phyloP scores from a whole-genome alignment of 2,113 vertebrate species.

The Actenoides lindsayi region DNA sequence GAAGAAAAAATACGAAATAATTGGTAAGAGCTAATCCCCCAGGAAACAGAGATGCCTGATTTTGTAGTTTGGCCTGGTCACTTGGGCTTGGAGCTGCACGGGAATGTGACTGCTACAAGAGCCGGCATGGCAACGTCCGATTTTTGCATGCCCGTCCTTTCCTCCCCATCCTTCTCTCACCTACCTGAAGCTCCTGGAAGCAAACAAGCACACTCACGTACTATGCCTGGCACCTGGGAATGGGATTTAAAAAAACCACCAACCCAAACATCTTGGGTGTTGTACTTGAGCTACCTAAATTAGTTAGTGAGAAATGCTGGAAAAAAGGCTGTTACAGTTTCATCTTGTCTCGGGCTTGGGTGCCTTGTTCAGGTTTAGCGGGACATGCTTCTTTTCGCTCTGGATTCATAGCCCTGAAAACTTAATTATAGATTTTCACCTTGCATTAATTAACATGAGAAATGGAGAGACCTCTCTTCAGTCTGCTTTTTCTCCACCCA shows the following conservation, averaged over 20 bases:
- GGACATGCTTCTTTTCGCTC: conserved; percentile 6
- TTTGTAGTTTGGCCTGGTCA: background rate
- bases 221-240: background rate
- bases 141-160: background rate
- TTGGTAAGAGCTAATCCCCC: background rate
- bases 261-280: background rate
- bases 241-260: background rate
- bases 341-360: background rate
- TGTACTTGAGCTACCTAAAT: background rate
- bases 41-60: background rate
- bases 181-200: background rate
- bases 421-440: conserved; percentile 57
- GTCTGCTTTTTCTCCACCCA: background rate
- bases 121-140: background rate
- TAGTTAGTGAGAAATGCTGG: background rate
- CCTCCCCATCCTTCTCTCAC: background rate
- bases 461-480: conserved; percentile 1
- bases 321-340: background rate
- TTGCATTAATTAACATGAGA: conserved; percentile 51
- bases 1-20: background rate
- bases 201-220: background rate
- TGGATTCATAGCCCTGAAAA: conserved; percentile 35
- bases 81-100: background rate
- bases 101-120: background rate
- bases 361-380: conserved; percentile 10